phyloP scores from a whole-genome alignment of 2,888 invertebrate genomes.

The Zaprionus lineosus region DNA sequence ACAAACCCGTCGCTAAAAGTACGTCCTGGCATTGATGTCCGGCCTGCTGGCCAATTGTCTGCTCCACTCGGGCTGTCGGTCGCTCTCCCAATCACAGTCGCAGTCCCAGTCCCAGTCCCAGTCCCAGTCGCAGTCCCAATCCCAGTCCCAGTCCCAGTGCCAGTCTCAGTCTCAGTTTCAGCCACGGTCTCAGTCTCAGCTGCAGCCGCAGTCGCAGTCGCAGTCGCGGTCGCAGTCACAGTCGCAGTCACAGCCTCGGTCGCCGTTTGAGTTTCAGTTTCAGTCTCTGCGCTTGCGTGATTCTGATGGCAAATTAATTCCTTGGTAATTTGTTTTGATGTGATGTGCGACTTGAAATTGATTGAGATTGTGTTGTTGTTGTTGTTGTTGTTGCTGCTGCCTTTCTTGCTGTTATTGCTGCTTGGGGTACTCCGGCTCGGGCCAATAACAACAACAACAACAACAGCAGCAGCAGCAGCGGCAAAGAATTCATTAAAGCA shows the following conservation, averaged over 20 bases:
- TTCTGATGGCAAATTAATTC: constrained; percentile 80
- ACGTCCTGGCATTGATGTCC: constrained; percentile 31
- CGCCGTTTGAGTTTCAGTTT: constrained; percentile 37
- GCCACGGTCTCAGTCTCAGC: constrained; percentile 11
- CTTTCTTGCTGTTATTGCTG: constrained; percentile 13
- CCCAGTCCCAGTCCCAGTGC: too few species aligned
- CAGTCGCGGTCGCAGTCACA: constrained; percentile 19
- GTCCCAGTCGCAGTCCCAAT: too few species aligned
- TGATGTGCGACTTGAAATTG: constrained; percentile 77
- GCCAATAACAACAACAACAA: constrained; percentile 30
- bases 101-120: background rate
- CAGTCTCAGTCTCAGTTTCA: too few species aligned
- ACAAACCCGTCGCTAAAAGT: constrained; percentile 38
- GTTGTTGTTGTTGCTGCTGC: constrained; percentile 32
- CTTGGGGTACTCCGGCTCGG: constrained; percentile 34
- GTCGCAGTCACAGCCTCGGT: constrained; percentile 25
- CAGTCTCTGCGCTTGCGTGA: constrained; percentile 74
- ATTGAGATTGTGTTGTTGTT: constrained; percentile 77
- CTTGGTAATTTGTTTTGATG: constrained; percentile 81
- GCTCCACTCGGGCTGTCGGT: background rate
- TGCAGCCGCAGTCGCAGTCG: constrained; percentile 16
- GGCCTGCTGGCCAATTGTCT: background rate
- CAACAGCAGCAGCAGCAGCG: constrained; percentile 16
- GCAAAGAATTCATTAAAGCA: constrained; percentile 69
- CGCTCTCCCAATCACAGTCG: background rate